These are phyloP conservation scores for Falco punctatus DNA, from an alignment of 2,113 vertebrate species.

Conservation along the genomic window DNA sequence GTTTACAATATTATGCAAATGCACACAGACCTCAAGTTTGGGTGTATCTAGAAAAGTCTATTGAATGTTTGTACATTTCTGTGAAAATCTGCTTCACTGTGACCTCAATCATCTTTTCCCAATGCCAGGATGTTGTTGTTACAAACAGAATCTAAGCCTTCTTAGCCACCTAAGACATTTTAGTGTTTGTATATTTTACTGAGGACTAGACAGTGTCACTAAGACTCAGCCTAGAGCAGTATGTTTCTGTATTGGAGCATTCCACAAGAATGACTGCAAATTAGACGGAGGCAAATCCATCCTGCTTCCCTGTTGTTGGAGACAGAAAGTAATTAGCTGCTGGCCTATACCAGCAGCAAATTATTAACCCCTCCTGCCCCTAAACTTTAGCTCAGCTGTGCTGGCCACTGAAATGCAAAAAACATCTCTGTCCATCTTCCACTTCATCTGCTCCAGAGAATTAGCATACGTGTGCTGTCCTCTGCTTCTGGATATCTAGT, in stretches of 20 bases:
- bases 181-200: not conserved
- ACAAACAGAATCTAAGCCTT: not conserved
- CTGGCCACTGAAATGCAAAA: slow-evolving; percentile 24
- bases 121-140: not conserved
- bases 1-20: not conserved
- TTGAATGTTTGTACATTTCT: not conserved
- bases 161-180: not conserved
- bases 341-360: slow-evolving; percentile 46
- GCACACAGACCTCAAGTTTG: not conserved
- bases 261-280: slow-evolving; percentile 11
- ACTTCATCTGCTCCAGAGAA: not conserved
- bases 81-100: not conserved
- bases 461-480: fast-evolving
- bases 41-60: not conserved
- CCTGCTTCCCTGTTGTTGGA: not conserved
- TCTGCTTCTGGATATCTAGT: not conserved
- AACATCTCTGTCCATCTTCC: not conserved
- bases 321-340: slow-evolving; percentile 56
- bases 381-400: slow-evolving; percentile 31
- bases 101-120: not conserved
- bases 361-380: slow-evolving; percentile 57
- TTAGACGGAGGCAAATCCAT: slow-evolving; percentile 33
- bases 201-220: not conserved
- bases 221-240: not conserved
- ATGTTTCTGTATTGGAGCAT: not conserved